A percentile compares a stretch with the other conserved stretches of the same genome.
Conservation (phyloP, 2,888 invertebrate species). For the Tyria jacobaeae region DNA sequence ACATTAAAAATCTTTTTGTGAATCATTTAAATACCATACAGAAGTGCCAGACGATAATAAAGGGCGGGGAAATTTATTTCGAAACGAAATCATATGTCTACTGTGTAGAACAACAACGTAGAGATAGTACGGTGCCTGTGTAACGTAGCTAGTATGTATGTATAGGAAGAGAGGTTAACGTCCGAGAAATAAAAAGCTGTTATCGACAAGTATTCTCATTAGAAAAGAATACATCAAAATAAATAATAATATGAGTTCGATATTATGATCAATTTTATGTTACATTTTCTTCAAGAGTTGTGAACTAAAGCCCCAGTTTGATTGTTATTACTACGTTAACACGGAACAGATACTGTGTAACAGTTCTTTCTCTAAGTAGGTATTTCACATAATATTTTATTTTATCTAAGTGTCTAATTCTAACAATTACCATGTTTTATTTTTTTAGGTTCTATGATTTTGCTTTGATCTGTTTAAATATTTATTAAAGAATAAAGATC, state of each 20-base stretch:
- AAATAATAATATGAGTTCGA: constrained; percentile 23
- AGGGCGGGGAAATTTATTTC: constrained; percentile 80
- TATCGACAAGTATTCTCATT: constrained; percentile 11
- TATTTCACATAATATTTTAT: constrained; percentile 75
- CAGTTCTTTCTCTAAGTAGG: constrained; percentile 77
- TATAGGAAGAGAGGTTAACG: constrained; percentile 41
- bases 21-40: constrained; percentile 43
- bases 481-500: constrained; percentile 70
- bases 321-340: constrained; percentile 60
- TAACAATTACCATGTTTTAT: constrained; percentile 79
- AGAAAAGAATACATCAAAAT: constrained; percentile 18
- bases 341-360: constrained; percentile 72
- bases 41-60: constrained; percentile 61
- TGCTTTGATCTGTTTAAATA: constrained; percentile 84
- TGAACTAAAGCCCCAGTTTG: constrained; percentile 72
- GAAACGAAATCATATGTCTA: constrained; percentile 85
- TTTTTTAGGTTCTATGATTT: constrained; percentile 82
- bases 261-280: constrained; percentile 27
- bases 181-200: constrained; percentile 22
- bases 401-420: constrained; percentile 77
- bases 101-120: constrained; percentile 85
- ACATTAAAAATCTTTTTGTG: constrained; percentile 40
- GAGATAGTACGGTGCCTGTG: constrained; percentile 73
- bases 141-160: constrained; percentile 59
- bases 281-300: constrained; percentile 66